phyloP scores from a whole-genome alignment of 1,140 invertebrate genomes.

The Limonius californicus region DNA sequence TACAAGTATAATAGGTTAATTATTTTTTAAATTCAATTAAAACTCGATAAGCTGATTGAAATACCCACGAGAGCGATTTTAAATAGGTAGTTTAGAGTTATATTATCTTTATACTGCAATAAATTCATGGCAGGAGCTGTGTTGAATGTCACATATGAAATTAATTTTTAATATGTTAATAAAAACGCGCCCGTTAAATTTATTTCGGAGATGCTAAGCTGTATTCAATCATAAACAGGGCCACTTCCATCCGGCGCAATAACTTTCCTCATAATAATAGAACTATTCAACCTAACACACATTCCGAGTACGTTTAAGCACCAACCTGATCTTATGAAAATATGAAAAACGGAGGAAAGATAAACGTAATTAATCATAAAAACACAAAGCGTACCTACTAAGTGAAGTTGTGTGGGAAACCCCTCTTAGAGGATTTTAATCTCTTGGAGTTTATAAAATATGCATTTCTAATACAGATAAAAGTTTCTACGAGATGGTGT shows the following conservation, averaged over 20 bases:
- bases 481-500: background rate
- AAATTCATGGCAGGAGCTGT: constrained; percentile 22
- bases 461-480: background rate
- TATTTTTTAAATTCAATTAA: constrained; percentile 21
- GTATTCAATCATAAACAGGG: background rate
- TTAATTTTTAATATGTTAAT: constrained; percentile 32
- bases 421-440: background rate
- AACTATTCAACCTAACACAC: background rate
- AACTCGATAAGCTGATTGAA: constrained; percentile 17
- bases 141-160: constrained; percentile 21
- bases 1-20: constrained; percentile 1
- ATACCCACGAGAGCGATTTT: constrained; percentile 16
- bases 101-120: constrained; percentile 30
- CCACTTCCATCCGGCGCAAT: background rate
- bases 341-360: background rate
- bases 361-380: background rate
- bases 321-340: background rate
- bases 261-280: background rate
- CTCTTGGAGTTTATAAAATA: background rate
- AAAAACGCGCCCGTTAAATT: constrained; percentile 17
- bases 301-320: background rate
- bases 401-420: background rate
- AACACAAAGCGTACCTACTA: background rate
- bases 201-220: background rate
- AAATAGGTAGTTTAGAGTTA: constrained; percentile 21